Evolutionary conservation across 1,140 invertebrate genomes (phyloP), one percentile per base, ranked within the genome.

Genomic region (Parapsyche elsis): DNA sequence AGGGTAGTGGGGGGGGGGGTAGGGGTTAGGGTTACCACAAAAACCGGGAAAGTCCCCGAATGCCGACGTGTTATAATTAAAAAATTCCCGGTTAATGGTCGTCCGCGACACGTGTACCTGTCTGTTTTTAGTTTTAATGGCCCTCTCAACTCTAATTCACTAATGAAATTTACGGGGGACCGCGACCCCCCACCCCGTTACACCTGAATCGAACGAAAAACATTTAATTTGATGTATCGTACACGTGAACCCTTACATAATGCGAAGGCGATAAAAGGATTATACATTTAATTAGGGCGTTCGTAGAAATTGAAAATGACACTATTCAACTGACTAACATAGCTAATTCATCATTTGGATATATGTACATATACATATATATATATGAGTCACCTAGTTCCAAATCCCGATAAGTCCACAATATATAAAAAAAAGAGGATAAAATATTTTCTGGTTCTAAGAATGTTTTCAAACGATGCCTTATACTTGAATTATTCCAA

Each of bases 51-150:
- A 82, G 19, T 80, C 81, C 81, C 78, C 79, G 76, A 80, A 82
- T 80, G 79, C 26, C 53, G 30, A n/a, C 75, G 78, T 81, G 82
- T 83, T 83, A 81, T 83, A 83, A 83, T 83, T 83, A 83, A 83
- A 83, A 83, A 83, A 83, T 83, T 81, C 82, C 82, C 67, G 71
- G 57, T 76, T 83, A 81, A 83, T 83, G 78, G 80, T 67, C 45
- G 73, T 61, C 77, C 82, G 80, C 82, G 78, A 83, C 82, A 83
- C 82, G 82, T 83, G 82, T 83, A 83, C 80, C 82, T 83, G 82
- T 83, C 82, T 83, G 82, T 81, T 83, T 83, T 83, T 81, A 80
- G 80, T 80, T 83, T 83, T 81, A 83, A 83, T 79, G 82, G 64
- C 79, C 10, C 79, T 79, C 81, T 81, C 81, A 80, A n/a, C 71